These are phyloP conservation scores for Catostylus mosaicus DNA, from an alignment of 30 jellyfish, hydroid and myxozoan species.

Conservation along the genomic window DNA sequence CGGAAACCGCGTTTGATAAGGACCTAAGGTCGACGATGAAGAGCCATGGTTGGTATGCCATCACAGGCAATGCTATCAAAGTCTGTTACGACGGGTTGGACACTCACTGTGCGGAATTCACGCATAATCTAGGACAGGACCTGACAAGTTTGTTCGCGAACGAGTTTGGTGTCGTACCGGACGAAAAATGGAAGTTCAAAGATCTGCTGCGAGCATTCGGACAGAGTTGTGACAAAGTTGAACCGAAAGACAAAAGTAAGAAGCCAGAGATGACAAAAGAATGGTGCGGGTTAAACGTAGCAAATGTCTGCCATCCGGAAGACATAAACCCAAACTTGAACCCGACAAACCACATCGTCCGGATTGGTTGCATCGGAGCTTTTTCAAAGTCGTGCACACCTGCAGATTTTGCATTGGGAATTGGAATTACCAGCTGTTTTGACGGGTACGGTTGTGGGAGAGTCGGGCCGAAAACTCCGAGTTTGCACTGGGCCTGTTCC, in stretches of 20 bases:
- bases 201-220: slow-evolving; percentile 85
- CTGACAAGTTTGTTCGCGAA: slow-evolving; percentile 79
- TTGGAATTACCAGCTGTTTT: slow-evolving; percentile 95
- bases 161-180: slow-evolving; percentile 87
- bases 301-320: slow-evolving; percentile 96
- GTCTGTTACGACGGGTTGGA: slow-evolving; percentile 95
- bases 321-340: slow-evolving; percentile 95
- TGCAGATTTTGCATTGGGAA: slow-evolving; percentile 92
- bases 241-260: slow-evolving; percentile 14
- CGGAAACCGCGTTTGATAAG: slow-evolving; percentile 90
- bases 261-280: slow-evolving; percentile 56
- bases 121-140: slow-evolving; percentile 88
- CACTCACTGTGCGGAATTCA: slow-evolving; percentile 91
- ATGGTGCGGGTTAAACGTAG: slow-evolving; percentile 98
- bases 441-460: slow-evolving; percentile 99
- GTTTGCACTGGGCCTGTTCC: slow-evolving; percentile 99
- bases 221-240: slow-evolving; percentile 73
- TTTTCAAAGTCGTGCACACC: slow-evolving; percentile 92
- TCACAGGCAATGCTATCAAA: slow-evolving; percentile 87
- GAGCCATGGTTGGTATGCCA: slow-evolving; percentile 94
- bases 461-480: slow-evolving; percentile 98
- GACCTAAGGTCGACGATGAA: slow-evolving; percentile 81
- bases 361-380: slow-evolving; percentile 98
- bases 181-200: slow-evolving; percentile 95
- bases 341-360: slow-evolving; percentile 97